A percentile compares a stretch with the other conserved stretches of the same genome.
Evolutionary conservation across 2,113 vertebrate genomes (phyloP).

Genomic region (Speoplatyrhinus poulsoni): DNA sequence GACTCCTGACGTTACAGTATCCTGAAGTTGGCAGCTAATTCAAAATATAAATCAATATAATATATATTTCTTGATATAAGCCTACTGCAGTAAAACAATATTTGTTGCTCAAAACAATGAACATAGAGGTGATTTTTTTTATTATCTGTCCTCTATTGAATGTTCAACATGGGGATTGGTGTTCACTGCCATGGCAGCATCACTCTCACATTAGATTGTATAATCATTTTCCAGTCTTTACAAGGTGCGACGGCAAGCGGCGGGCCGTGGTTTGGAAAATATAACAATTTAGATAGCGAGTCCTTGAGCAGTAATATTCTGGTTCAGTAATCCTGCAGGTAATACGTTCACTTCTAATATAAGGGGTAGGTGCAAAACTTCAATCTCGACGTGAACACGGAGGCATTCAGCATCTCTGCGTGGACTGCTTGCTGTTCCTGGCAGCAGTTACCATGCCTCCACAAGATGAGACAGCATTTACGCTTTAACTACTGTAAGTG

Average conservation of each 20-base stretch:
- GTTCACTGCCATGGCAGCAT: constrained; percentile 4
- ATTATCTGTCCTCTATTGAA: constrained; percentile 15
- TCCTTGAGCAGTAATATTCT: constrained; percentile 20
- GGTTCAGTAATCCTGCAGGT: constrained; percentile 13
- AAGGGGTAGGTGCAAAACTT: constrained; percentile 8
- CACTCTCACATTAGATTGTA: constrained; percentile 6
- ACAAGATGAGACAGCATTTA: not conserved
- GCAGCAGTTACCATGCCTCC: not conserved
- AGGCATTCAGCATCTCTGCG: not conserved
- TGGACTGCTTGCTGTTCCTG: not conserved
- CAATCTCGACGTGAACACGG: constrained; percentile 9
- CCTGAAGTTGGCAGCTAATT: no score
- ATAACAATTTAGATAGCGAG: constrained; percentile 38
- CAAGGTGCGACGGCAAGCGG: constrained; percentile 27
- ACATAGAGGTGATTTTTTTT: not conserved
- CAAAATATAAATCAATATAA: no score
- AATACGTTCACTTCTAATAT: constrained; percentile 29
- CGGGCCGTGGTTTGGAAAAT: constrained; percentile 29
- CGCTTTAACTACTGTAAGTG: not conserved
- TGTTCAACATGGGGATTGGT: constrained; percentile 21
- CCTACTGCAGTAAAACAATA: not conserved
- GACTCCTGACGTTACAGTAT: no score
- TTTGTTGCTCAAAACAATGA: not conserved
- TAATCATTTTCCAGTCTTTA: constrained; percentile 35
- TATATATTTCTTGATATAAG: no score